Evolutionary conservation across 2,113 vertebrate species (phyloP), one percentile per base, ranked within the genome.

Genomic region (Prietella phreatophila): DNA sequence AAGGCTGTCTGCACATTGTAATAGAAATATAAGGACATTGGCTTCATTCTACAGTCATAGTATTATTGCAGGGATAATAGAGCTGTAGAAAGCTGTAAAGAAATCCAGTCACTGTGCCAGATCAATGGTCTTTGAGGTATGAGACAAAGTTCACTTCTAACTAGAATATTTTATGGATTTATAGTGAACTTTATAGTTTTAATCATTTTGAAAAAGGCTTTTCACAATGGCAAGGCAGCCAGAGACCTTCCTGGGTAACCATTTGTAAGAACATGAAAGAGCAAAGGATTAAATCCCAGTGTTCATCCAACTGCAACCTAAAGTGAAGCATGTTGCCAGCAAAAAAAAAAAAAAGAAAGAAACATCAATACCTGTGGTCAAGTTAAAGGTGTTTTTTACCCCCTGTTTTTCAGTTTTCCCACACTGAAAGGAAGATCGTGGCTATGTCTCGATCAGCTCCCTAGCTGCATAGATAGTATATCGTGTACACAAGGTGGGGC

Each of bases 1-100:
- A 94, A 90, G 78, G 88, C 93, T 93, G 93, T 92, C 92, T 88
- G 86, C 91, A 91, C 88, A 94, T 93, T 93, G 93, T 93, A 91
- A 93, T 92, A 89, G 90, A 65, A 91, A 90, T 93, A 91, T 90
- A 89, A 91, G 91, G 91, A 75, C 87, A 86, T 88, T 63, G 88
- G 88, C 91, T 92, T 90, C 87, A 87, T 76, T 63, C 19, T 80
- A 87, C 85, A 90, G 88, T 65, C 91, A 86, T 91, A 85, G 87
- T 91, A 85, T 93, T 90, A 91, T 88, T 89, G 89, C 84, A 92
- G 91, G 91, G 75, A 90, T 89, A 39, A 55, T 33, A 20, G 76
- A 42, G 60, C 30, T 25, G 42, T 30, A 86, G 56, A 63, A 76
- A 65, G 36, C 42, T 55, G 6, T 86, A 85, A 36, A 17, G 42